Evolutionary conservation across 2,888 invertebrate species (phyloP).

Genomic region (Caenorhabditis macrosperma): DNA sequence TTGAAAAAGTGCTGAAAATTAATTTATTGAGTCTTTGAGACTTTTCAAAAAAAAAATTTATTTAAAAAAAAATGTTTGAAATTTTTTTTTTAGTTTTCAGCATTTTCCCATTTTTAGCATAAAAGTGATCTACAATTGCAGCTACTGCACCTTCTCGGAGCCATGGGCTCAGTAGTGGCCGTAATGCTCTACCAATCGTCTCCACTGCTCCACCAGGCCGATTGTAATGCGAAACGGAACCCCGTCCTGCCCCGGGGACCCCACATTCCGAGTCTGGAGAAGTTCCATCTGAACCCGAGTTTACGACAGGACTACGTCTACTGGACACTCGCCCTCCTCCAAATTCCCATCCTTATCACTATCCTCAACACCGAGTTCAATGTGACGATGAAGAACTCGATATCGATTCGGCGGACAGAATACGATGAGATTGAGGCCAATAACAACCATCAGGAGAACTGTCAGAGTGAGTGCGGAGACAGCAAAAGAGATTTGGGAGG

Average conservation of each 20-base stretch:
- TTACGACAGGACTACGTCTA: conserved; percentile 45
- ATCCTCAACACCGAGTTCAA: conserved; percentile 34
- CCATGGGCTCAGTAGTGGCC: conserved; percentile 43
- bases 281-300: conserved; percentile 50
- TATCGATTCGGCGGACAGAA: conserved; percentile 50
- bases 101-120: neutral
- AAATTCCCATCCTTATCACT: conserved; percentile 29
- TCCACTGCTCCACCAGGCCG: conserved; percentile 41
- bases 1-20: neutral
- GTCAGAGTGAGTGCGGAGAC: conserved; percentile 23
- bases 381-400: conserved; percentile 43
- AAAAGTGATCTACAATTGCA: conserved; percentile 2
- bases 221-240: conserved; percentile 36
- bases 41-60: neutral
- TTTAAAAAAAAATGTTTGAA: neutral
- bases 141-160: conserved; percentile 44
- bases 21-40: neutral
- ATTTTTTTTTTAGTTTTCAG: neutral
- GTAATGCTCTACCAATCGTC: conserved; percentile 50
- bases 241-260: conserved; percentile 28
- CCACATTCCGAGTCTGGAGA: conserved; percentile 56
- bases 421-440: conserved; percentile 53
- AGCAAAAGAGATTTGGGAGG: neutral
- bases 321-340: conserved; percentile 37
- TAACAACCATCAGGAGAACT: conserved; percentile 33